Evolutionary conservation across 1,140 invertebrate species (phyloP), one percentile per base, ranked within the genome.

Genomic region (Heliconius hewitsoni): DNA sequence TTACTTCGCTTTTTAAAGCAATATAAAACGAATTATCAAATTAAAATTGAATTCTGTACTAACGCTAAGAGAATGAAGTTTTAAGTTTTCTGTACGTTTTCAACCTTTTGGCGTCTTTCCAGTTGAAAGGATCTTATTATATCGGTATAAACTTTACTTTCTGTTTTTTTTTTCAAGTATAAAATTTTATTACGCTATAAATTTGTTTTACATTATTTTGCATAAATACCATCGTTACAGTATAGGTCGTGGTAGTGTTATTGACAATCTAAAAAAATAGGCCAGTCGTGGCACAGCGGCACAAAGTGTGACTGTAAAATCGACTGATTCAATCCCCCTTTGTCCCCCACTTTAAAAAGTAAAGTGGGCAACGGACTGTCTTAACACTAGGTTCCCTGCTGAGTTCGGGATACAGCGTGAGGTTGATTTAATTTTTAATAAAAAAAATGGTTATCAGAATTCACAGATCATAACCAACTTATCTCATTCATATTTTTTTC

Each of bases 71-170:
- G 60, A 27, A 4, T 66, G 60, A 1, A 11, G n/a, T 60, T 66
- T 13, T 27, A 23, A 23, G 0, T 30, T 16, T 30, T 85, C 86
- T 88, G 78, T 85, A 74, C 57, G 82, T 84, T 30, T 30, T 30
- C 30, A 30, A 30, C 30, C 1, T 30, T 79, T 86, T 91, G 90
- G 90, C 87, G n/a, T n/a, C 30, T 39, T 60, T 90, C 88, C 90
- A 91, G 82, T 77, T 86, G 84, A 80, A 90, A 84, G 82, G 82
- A 81, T 80, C 74, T 86, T 84, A 84, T 87, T 85, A 84, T 81
- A 86, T 84, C 85, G 55, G 19, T 74, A 27, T 39, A 55, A 74
- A 16, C 37, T 74, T 72, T 37, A 19, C 16, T 71, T 34, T 73
- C 39, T n/a, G 30, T 71, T 39, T 74, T 27, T 30, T 74, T 27